Percentiles rank a stretch among this genome's conserved stretches.
Evolutionary conservation across 2,888 invertebrate genomes (phyloP).

Genomic region (Xanthorhoe spadicearia): DNA sequence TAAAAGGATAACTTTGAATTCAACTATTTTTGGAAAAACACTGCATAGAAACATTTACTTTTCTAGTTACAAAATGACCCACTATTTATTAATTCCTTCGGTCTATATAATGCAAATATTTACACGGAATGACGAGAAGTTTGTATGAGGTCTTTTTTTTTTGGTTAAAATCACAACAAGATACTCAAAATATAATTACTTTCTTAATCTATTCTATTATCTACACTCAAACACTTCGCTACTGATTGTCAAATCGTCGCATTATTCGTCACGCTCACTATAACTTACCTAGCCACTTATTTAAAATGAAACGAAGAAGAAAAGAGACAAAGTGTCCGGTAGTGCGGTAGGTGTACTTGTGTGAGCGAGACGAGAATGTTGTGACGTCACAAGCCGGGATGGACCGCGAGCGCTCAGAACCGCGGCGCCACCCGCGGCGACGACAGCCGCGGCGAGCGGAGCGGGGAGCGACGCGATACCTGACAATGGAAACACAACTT

Average conservation of each 20-base stretch:
- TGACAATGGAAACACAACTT: slow-evolving; percentile 35
- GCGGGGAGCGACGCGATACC: slow-evolving; percentile 69
- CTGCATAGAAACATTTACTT: background rate
- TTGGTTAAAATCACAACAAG: slow-evolving; percentile 83
- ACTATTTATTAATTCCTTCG: slow-evolving; percentile 29
- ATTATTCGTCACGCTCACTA: slow-evolving; percentile 29
- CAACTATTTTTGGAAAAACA: background rate
- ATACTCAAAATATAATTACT: slow-evolving; percentile 74
- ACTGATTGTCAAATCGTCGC: slow-evolving; percentile 36
- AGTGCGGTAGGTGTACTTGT: slow-evolving; percentile 16
- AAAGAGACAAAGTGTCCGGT: slow-evolving; percentile 9
- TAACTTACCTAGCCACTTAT: background rate
- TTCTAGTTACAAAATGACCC: slow-evolving; percentile 23
- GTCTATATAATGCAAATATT: slow-evolving; percentile 56
- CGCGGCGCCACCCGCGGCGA: slow-evolving; percentile 79
- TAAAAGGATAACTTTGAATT: background rate
- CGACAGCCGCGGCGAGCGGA: slow-evolving; percentile 75
- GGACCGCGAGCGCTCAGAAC: slow-evolving; percentile 66
- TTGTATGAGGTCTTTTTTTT: slow-evolving; percentile 69
- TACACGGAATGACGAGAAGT: slow-evolving; percentile 69
- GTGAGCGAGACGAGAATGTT: slow-evolving; percentile 50
- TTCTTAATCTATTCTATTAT: slow-evolving; percentile 50
- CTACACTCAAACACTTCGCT: slow-evolving; percentile 54
- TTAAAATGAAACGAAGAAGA: slow-evolving; percentile 5
- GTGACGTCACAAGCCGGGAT: slow-evolving; percentile 48